Conservation (phyloP, 2,113 vertebrate genomes). For the Vulpes lagopus region DNA sequence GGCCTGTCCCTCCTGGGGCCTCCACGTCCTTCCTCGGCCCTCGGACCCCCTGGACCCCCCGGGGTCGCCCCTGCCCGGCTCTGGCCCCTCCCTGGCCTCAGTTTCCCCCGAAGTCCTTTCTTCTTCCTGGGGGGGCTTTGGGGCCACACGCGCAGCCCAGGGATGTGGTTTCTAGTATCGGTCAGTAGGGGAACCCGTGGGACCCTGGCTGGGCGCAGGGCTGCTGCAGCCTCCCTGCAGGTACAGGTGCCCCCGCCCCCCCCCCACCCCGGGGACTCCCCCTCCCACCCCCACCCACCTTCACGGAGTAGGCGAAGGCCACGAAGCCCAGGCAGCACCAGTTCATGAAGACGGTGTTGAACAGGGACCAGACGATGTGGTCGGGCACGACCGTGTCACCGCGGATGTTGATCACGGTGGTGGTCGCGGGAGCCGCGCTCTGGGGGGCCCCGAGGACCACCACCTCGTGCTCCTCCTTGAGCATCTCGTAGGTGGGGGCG, state of each 20-base stretch:
- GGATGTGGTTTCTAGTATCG: too few relatives aligned
- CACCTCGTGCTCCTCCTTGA: background rate
- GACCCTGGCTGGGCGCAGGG: too few relatives aligned
- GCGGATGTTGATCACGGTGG: constrained; percentile 86
- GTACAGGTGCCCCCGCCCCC: too few relatives aligned
- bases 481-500: background rate
- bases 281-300: constrained; percentile 83
- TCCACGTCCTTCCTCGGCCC: too few relatives aligned
- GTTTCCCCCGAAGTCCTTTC: too few relatives aligned
- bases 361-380: constrained; percentile 94
- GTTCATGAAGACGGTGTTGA: constrained; percentile 95
- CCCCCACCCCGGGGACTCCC: background rate
- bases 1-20: too few relatives aligned
- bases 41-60: background rate
- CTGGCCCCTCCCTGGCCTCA: too few relatives aligned
- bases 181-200: too few relatives aligned
- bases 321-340: constrained; percentile 95
- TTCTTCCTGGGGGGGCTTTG: too few relatives aligned
- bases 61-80: too few relatives aligned
- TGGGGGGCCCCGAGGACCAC: background rate
- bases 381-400: constrained; percentile 85
- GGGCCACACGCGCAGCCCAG: too few relatives aligned
- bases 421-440: constrained; percentile 58
- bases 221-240: too few relatives aligned
- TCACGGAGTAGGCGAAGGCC: constrained; percentile 94